Conservation (phyloP, 1,140 invertebrate species). For the Aphelinus atriplicis region DNA sequence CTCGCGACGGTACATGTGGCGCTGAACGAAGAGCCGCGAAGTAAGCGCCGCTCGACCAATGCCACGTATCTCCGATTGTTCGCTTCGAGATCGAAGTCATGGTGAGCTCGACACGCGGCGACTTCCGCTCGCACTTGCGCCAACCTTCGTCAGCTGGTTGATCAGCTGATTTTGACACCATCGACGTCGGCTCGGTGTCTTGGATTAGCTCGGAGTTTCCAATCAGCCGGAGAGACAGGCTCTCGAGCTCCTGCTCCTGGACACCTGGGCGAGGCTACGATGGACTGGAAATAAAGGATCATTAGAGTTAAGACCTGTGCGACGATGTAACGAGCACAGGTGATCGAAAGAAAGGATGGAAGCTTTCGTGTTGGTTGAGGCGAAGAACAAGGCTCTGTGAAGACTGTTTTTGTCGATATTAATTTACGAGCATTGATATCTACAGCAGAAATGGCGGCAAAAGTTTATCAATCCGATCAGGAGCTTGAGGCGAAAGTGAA, state of each 20-base stretch:
- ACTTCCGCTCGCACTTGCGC: conserved; percentile 4
- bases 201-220: not conserved
- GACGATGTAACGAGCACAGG: no score
- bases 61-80: conserved; percentile 54
- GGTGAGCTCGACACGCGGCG: not conserved
- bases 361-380: not conserved
- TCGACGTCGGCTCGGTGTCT: not conserved
- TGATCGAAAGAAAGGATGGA: no score
- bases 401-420: no score
- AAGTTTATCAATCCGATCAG: conserved; percentile 68
- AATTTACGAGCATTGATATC: no score
- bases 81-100: conserved; percentile 10
- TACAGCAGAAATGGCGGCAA: conserved; percentile 49
- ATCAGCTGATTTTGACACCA: conserved; percentile 22
- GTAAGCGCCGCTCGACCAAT: conserved; percentile 51
- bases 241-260: no score
- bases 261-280: no score
- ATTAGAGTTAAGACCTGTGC: no score
- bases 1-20: conserved; percentile 43
- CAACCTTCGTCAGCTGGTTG: not conserved
- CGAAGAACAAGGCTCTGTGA: not conserved
- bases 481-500: conserved; percentile 78
- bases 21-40: conserved; percentile 44
- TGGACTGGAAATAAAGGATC: no score
- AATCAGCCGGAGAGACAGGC: not conserved